Conservation (phyloP, 2,113 vertebrate species). For the Cavia aperea region DNA sequence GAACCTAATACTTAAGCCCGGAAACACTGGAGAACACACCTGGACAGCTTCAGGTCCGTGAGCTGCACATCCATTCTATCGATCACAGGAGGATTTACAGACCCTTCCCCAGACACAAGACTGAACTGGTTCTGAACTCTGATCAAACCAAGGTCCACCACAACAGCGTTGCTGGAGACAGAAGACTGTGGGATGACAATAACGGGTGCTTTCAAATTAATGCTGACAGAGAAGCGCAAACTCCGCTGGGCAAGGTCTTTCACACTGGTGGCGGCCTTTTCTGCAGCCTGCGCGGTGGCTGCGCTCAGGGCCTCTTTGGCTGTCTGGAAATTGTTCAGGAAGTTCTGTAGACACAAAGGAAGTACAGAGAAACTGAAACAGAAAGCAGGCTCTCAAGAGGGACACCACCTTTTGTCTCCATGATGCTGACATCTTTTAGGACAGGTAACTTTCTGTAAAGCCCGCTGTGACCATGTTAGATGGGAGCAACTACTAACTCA, state of each 20-base stretch:
- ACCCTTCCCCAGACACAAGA: conserved; percentile 76
- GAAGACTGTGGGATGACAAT: conserved; percentile 92
- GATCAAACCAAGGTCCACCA: conserved; percentile 93
- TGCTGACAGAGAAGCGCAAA: conserved; percentile 85
- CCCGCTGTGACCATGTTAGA: not conserved
- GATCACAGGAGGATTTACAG: conserved; percentile 83
- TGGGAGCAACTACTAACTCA: not conserved
- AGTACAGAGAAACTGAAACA: not conserved
- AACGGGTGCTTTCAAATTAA: conserved; percentile 92
- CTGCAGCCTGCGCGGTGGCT: conserved; percentile 85
- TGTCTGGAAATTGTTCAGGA: conserved; percentile 91
- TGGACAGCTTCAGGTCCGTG: conserved; percentile 88
- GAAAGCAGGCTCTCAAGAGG: not conserved
- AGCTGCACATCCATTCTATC: conserved; percentile 90
- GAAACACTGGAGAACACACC: conserved; percentile 74
- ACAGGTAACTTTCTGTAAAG: not conserved
- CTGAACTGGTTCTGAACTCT: conserved; percentile 87
- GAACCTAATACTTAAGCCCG: not conserved
- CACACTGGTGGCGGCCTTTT: conserved; percentile 89
- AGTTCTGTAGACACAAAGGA: conserved; percentile 78
- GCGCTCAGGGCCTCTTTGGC: conserved; percentile 82
- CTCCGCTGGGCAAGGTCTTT: conserved; percentile 91
- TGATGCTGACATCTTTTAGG: not conserved
- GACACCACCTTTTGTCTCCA: not conserved
- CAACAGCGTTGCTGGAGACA: conserved; percentile 81